Evolutionary conservation across 2,797 vertebrate species (phyloP).

Genomic region (Poecilia gillii): DNA sequence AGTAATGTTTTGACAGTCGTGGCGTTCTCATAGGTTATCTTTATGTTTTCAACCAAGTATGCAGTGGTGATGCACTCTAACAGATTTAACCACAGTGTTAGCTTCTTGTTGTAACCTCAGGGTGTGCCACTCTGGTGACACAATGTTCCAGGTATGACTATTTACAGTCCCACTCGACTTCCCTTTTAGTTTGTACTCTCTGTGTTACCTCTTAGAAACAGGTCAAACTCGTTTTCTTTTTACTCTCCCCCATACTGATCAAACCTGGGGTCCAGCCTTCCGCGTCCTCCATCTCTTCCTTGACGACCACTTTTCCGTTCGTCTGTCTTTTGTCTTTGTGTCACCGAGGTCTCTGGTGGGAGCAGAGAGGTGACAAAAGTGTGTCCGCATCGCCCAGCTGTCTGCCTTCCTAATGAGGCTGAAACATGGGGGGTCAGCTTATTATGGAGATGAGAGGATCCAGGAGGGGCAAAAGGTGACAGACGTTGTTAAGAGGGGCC

Average conservation of each 20-base stretch:
- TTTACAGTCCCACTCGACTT: conserved; percentile 9
- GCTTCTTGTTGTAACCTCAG: background rate
- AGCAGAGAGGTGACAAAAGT: conserved; percentile 70
- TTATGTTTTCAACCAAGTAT: background rate
- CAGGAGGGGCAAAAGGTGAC: conserved; percentile 82
- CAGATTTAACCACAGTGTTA: background rate
- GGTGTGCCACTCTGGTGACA: background rate
- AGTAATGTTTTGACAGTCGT: background rate
- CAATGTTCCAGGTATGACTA: background rate
- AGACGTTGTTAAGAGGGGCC: conserved; percentile 80
- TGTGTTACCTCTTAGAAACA: background rate
- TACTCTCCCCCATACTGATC: conserved; percentile 40
- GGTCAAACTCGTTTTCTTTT: background rate
- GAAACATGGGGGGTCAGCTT: conserved; percentile 83
- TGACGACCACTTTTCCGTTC: conserved; percentile 47
- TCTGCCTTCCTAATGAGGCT: conserved; percentile 87
- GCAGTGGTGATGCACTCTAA: background rate
- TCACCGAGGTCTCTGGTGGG: conserved; percentile 61
- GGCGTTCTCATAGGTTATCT: background rate
- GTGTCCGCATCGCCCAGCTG: conserved; percentile 73
- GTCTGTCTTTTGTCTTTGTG: conserved; percentile 63
- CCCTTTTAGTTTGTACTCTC: conserved; percentile 15
- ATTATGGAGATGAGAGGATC: conserved; percentile 88
- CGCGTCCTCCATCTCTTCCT: conserved; percentile 38
- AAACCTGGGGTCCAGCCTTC: conserved; percentile 52